Evolutionary conservation across 2,797 vertebrate species (phyloP).

Genomic region (Macrochelys suwanniensis): DNA sequence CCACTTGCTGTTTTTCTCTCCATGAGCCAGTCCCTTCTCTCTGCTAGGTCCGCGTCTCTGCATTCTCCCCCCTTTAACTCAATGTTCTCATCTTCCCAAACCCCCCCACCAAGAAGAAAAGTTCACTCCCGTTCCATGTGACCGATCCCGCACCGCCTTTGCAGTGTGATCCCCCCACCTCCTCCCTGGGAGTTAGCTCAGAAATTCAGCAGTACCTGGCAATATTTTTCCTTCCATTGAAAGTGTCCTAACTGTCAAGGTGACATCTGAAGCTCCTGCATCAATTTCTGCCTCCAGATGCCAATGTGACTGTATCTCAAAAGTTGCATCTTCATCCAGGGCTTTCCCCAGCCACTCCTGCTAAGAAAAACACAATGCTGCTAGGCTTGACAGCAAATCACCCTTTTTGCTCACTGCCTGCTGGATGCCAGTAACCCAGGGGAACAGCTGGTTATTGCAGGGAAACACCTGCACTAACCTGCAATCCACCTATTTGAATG

Average conservation of each 20-base stretch:
- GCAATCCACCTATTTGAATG: not conserved
- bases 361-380: not conserved
- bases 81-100: too few species aligned
- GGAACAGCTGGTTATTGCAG: not conserved
- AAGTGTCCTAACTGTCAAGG: accelerated
- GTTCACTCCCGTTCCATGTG: not conserved
- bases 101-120: not conserved
- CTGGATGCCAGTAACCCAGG: not conserved
- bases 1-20: not conserved
- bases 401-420: not conserved
- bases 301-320: not conserved
- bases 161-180: accelerated
- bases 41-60: accelerated
- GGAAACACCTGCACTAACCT: too few species aligned
- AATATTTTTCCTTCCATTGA: not conserved
- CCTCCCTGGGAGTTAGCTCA: not conserved
- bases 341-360: not conserved
- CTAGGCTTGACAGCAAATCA: not conserved
- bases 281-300: not conserved
- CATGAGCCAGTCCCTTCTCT: not conserved
- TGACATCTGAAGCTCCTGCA: accelerated
- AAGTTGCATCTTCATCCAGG: not conserved
- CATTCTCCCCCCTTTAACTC: not conserved
- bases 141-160: not conserved
- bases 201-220: accelerated